Conservation (phyloP, 2,888 invertebrate species). For the Drosophila rubida region DNA sequence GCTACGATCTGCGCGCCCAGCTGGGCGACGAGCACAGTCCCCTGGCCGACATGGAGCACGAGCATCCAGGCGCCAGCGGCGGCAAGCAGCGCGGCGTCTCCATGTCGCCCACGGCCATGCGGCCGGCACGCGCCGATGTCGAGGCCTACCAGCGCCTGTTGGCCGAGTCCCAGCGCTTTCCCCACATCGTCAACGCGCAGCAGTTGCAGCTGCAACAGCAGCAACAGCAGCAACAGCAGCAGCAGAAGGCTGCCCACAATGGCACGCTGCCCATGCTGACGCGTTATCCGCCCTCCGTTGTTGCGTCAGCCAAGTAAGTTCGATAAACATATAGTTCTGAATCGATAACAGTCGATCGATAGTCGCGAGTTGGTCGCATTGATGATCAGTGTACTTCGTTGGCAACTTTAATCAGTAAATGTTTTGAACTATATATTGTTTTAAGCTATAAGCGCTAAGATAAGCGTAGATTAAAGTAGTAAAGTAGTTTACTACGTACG, state of each 20-base stretch:
- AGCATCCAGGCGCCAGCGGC: conserved; percentile 27
- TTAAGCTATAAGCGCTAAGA: too few species aligned
- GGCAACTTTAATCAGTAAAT: too few species aligned
- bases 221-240: conserved; percentile 46
- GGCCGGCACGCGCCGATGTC: conserved; percentile 58
- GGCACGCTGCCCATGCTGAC: conserved; percentile 68
- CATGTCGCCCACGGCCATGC: conserved; percentile 36
- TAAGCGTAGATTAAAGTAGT: too few species aligned
- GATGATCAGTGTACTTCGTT: too few species aligned
- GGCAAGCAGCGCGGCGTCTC: conserved; percentile 41
- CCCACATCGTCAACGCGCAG: conserved; percentile 71
- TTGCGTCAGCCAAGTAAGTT: conserved; percentile 69
- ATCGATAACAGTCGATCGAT: not conserved
- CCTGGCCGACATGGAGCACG: conserved; percentile 48
- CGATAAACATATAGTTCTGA: not conserved
- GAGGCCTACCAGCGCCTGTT: conserved; percentile 70
- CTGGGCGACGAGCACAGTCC: conserved; percentile 42
- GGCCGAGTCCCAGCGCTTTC: conserved; percentile 66
- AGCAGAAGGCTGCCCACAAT: conserved; percentile 64
- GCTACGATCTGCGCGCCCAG: conserved; percentile 59
- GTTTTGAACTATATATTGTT: too few species aligned
- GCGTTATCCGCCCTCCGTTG: conserved; percentile 70
- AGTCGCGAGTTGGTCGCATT: too few species aligned
- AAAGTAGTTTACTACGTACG: too few species aligned
- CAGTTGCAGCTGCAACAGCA: conserved; percentile 72